phyloP scores from a whole-genome alignment of 2,113 vertebrate species.

The Anser cygnoides region DNA sequence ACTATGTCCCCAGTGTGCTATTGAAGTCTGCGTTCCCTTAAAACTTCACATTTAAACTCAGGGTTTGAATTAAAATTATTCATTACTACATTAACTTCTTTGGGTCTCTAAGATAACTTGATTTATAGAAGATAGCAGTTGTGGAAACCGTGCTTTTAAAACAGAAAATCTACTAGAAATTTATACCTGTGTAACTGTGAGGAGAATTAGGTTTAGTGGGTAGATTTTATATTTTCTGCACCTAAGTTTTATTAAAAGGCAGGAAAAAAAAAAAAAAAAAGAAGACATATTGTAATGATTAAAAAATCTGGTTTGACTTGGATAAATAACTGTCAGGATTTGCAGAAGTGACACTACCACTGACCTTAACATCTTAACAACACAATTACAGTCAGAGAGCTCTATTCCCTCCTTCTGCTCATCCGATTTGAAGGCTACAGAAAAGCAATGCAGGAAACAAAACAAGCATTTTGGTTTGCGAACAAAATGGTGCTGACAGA shows the following conservation, averaged over 20 bases:
- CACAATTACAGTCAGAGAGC: not conserved
- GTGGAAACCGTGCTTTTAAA: not conserved
- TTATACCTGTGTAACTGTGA: not conserved
- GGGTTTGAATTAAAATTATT: slow-evolving; percentile 8
- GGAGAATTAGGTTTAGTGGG: not conserved
- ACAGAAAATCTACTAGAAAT: not conserved
- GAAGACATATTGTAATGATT: not conserved
- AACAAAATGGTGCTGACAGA: slow-evolving; percentile 41
- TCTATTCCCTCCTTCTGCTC: not conserved
- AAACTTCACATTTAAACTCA: slow-evolving; percentile 1
- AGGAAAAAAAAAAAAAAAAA: not conserved
- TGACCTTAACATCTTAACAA: slow-evolving; percentile 53
- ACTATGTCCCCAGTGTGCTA: not conserved
- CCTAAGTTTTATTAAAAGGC: not conserved
- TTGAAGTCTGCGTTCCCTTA: not conserved
- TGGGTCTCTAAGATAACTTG: not conserved
- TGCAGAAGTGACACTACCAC: slow-evolving; percentile 2
- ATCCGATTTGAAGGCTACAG: not conserved
- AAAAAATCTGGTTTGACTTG: slow-evolving; percentile 25
- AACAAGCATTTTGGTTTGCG: slow-evolving; percentile 23
- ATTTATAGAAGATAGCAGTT: not conserved
- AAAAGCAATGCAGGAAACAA: slow-evolving; percentile 9
- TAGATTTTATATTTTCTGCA: not conserved
- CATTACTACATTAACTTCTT: not conserved
- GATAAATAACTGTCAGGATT: slow-evolving; percentile 35